Evolutionary conservation across 1,140 invertebrate species (phyloP), one percentile per base, ranked within the genome.

Genomic region (Eulimnadia texana): DNA sequence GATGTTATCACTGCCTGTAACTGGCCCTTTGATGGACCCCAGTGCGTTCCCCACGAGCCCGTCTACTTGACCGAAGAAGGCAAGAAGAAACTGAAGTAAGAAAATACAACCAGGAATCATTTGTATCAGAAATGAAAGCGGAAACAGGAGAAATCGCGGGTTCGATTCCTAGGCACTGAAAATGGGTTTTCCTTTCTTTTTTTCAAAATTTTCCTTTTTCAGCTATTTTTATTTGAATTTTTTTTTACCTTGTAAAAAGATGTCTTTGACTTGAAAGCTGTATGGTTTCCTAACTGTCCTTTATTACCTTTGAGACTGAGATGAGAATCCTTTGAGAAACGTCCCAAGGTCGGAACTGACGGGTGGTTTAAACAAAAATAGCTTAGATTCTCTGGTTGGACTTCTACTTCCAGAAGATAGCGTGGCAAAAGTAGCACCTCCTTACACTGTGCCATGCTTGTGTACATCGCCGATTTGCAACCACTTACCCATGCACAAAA

Each of bases 1-100:
- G 77, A 80, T 11, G 79, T 72, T 27, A 76, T 86, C 62, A 80
- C 83, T 25, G 88, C 86, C 53, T 90, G 88, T 66, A 89, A 89
- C 69, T 89, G 85, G 84, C 85, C 85, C 1, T 86, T 83, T 65
- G 83, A 86, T 68, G 85, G 85, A 53, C 85, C 86, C 0, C 81
- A 83, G 50, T 89, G 86, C 69, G 79, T 64, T 9, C 57, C 65
- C 2, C 66, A 69, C 10, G 62, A 63, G 52, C 47, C 62, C 25
- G 24, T 63, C 9, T 29, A 63, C 16, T 25, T 58, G 6, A 42
- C 33, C 16, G 33, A 6, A 16, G 33, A 42, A 42, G 33, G 33
- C 6, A 42, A 42, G 16, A 42, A 42, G 33, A 42, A 42, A 16
- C 33, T 42, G 33, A 16, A 9, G 6, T 42, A 42, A n/a, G n/a